Evolutionary conservation across 64 coral and sea anemone genomes (phyloP).

Genomic region (Porites lutea): DNA sequence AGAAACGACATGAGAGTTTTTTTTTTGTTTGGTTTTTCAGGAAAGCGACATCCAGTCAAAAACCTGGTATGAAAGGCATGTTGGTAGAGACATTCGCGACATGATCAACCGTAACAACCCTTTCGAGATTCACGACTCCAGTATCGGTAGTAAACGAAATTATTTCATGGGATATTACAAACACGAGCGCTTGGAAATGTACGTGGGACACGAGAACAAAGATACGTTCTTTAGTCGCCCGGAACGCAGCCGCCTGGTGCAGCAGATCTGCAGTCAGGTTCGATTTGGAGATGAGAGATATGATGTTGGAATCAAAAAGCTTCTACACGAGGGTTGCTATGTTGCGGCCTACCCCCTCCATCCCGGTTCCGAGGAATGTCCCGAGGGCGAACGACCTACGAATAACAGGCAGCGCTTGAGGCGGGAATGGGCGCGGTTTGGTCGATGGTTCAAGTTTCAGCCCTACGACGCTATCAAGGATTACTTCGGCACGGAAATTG

Average conservation of each 20-base stretch:
- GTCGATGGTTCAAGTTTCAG: constrained; percentile 93
- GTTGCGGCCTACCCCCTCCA: constrained; percentile 88
- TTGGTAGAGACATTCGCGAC: constrained; percentile 52
- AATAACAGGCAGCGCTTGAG: constrained; percentile 85
- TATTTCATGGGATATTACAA: constrained; percentile 86
- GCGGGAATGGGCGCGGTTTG: constrained; percentile 88
- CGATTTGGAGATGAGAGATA: constrained; percentile 75
- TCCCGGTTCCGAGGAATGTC: constrained; percentile 76
- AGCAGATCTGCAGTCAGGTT: constrained; percentile 75
- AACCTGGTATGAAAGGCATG: constrained; percentile 80
- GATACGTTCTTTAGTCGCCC: constrained; percentile 80
- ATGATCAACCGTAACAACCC: constrained; percentile 69
- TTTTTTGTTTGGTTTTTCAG: not conserved
- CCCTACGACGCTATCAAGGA: constrained; percentile 95
- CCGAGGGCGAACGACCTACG: constrained; percentile 32
- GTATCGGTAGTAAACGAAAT: constrained; percentile 51
- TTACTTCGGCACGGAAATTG: constrained; percentile 94
- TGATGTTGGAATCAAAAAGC: constrained; percentile 88
- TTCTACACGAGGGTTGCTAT: constrained; percentile 76
- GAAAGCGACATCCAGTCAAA: constrained; percentile 85
- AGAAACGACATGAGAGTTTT: not conserved
- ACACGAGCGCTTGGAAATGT: constrained; percentile 71
- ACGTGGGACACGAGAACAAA: constrained; percentile 65
- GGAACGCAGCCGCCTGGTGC: constrained; percentile 93
- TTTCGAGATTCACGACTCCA: constrained; percentile 67